Percentiles rank a stretch among this genome's conserved stretches.
phyloP scores from a whole-genome alignment of 2,888 invertebrate species.

The Himalopsyche tibetana region DNA sequence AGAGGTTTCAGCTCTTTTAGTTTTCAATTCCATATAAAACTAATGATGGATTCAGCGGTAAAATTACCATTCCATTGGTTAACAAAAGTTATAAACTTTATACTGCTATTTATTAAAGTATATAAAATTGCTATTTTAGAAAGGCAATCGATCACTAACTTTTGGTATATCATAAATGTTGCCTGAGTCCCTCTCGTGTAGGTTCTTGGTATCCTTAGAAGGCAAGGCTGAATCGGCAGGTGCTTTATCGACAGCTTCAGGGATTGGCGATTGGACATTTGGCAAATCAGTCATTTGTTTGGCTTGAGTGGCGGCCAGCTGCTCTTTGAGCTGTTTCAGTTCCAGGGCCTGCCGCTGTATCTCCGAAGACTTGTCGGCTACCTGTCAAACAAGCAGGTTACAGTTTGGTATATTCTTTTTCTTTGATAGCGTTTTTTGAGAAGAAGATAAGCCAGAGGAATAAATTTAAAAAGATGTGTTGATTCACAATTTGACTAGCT shows the following conservation, averaged over 20 bases:
- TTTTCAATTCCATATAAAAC: too few species aligned
- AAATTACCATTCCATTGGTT: too few species aligned
- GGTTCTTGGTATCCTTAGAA: slow-evolving; percentile 44
- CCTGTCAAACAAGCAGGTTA: slow-evolving; percentile 32
- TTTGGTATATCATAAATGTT: slow-evolving; percentile 56
- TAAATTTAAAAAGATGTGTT: too few species aligned
- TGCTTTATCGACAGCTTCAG: not conserved
- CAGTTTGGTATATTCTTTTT: not conserved
- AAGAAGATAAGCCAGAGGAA: too few species aligned
- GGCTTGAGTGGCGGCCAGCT: slow-evolving; percentile 52
- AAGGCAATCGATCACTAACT: slow-evolving; percentile 26
- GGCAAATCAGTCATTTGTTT: slow-evolving; percentile 34
- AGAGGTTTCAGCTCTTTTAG: too few species aligned
- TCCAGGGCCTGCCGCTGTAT: slow-evolving; percentile 59
- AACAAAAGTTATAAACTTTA: too few species aligned
- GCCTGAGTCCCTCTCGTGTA: slow-evolving; percentile 53
- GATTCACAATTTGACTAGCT: too few species aligned
- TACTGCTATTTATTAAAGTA: too few species aligned
- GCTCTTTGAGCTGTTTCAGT: slow-evolving; percentile 57
- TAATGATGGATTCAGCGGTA: too few species aligned
- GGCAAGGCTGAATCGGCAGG: slow-evolving; percentile 14
- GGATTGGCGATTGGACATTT: not conserved
- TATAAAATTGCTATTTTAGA: not conserved
- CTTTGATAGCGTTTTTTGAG: too few species aligned
- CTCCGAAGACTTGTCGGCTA: slow-evolving; percentile 63